Conservation (phyloP, 2,113 vertebrate species). For the Serinus canaria region DNA sequence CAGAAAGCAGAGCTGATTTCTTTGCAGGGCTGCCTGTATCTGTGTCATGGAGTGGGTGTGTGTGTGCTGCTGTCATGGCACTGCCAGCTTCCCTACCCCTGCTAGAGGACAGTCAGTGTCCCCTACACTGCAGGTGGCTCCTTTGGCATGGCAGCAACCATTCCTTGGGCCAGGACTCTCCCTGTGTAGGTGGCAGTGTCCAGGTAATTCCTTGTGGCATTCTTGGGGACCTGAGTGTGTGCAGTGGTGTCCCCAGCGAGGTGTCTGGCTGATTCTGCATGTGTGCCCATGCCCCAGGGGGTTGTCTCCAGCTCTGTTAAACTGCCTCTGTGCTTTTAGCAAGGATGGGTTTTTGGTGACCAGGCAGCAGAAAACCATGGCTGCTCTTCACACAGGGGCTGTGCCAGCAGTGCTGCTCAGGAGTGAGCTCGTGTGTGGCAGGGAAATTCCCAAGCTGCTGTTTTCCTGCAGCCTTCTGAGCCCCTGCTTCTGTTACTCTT, state of each 20-base stretch:
- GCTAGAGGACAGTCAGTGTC: background rate
- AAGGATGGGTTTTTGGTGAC: background rate
- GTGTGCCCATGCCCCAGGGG: background rate
- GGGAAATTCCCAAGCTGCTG: background rate
- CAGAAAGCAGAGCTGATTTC: background rate
- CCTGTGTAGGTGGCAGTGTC: background rate
- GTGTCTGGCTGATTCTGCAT: background rate
- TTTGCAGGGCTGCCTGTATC: background rate
- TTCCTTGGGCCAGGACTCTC: background rate
- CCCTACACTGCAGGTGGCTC: background rate
- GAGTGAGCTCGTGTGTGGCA: background rate
- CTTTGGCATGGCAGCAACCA: background rate
- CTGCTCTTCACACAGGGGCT: background rate
- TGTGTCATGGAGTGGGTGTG: background rate
- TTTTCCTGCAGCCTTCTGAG: background rate
- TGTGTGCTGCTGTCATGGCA: background rate
- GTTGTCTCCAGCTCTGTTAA: background rate
- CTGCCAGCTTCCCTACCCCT: background rate
- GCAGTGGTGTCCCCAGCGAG: background rate
- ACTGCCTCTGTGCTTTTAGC: background rate
- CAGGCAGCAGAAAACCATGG: background rate
- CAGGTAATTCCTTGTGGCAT: background rate
- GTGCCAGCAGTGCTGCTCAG: background rate
- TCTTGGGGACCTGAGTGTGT: background rate
- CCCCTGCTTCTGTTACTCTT: background rate